A percentile compares a stretch with the other conserved stretches of the same genome.
These are phyloP conservation scores for Cottoperca gobio DNA, from an alignment of 2,797 vertebrate species.

Conservation along the genomic window DNA sequence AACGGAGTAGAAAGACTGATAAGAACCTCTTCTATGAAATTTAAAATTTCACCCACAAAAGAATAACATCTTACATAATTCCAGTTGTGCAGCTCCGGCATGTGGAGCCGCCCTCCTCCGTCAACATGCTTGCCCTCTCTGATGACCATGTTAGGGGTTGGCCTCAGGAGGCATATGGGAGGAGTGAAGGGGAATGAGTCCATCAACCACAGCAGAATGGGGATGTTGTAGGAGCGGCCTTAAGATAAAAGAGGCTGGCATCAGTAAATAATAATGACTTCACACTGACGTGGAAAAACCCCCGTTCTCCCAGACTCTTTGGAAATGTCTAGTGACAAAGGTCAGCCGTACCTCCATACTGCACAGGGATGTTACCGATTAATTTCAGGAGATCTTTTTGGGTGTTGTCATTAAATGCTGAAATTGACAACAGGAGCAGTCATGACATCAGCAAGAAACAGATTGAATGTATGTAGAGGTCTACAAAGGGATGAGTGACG, in stretches of 20 bases:
- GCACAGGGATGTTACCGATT: constrained; percentile 90
- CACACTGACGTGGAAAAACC: neutral
- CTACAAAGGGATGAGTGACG: neutral
- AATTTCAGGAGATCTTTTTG: constrained; percentile 95
- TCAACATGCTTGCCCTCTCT: constrained; percentile 94
- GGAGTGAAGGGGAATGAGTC: constrained; percentile 97
- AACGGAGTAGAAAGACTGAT: neutral
- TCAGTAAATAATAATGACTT: constrained; percentile 9
- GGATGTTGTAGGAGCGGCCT: constrained; percentile 95
- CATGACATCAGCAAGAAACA: neutral
- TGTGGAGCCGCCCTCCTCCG: constrained; percentile 88
- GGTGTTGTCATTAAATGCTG: constrained; percentile 92
- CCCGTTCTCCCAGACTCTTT: neutral
- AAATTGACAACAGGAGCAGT: constrained; percentile 45
- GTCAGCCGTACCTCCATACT: constrained; percentile 88
- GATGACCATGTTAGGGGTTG: constrained; percentile 92
- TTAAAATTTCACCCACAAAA: neutral
- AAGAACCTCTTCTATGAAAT: rapidly evolving
- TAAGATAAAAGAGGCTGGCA: neutral
- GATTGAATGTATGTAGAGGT: neutral
- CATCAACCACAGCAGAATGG: constrained; percentile 93
- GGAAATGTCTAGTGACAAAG: neutral
- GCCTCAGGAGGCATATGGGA: constrained; percentile 93
- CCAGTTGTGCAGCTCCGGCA: constrained; percentile 94
- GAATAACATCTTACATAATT: constrained; percentile 87